phyloP scores from a whole-genome alignment of 2,797 vertebrate species.

The Taenioides sp. region DNA sequence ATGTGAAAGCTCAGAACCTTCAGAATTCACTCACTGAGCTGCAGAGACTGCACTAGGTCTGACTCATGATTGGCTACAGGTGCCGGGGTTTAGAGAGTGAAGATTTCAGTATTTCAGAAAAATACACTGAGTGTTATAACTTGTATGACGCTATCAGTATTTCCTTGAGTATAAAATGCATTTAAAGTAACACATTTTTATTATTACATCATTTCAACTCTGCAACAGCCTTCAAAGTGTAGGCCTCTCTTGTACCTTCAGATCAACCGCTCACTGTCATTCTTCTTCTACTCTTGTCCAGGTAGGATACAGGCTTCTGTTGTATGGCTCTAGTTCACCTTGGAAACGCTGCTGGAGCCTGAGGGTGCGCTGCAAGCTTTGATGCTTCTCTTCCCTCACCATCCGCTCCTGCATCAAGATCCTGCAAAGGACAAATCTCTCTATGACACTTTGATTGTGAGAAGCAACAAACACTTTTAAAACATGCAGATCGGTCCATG shows the following conservation, averaged over 20 bases:
- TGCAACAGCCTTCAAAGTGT: background rate
- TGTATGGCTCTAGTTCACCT: constrained; percentile 32
- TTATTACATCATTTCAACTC: background rate
- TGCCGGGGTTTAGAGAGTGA: too few species aligned
- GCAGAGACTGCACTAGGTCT: too few species aligned
- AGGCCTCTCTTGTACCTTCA: background rate
- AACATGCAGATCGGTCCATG: constrained; percentile 70
- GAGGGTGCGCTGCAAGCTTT: constrained; percentile 68
- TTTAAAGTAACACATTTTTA: background rate
- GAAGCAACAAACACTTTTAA: constrained; percentile 67
- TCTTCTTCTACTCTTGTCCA: constrained; percentile 38
- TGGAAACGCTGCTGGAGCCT: constrained; percentile 49
- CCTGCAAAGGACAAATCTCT: constrained; percentile 56
- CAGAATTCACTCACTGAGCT: too few species aligned
- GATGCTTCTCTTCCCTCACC: constrained; percentile 71
- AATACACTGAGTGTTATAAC: background rate
- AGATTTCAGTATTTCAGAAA: too few species aligned
- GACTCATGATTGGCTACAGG: too few species aligned
- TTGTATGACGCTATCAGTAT: background rate
- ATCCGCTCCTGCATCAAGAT: constrained; percentile 57
- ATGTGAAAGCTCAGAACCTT: too few species aligned
- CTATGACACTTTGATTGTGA: constrained; percentile 64
- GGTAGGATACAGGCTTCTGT: constrained; percentile 28
- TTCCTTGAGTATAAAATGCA: background rate
- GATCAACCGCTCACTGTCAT: constrained; percentile 26